Evolutionary conservation across 2,888 invertebrate genomes (phyloP), one percentile per base, ranked within the genome.

Genomic region (Dryococelus australis): DNA sequence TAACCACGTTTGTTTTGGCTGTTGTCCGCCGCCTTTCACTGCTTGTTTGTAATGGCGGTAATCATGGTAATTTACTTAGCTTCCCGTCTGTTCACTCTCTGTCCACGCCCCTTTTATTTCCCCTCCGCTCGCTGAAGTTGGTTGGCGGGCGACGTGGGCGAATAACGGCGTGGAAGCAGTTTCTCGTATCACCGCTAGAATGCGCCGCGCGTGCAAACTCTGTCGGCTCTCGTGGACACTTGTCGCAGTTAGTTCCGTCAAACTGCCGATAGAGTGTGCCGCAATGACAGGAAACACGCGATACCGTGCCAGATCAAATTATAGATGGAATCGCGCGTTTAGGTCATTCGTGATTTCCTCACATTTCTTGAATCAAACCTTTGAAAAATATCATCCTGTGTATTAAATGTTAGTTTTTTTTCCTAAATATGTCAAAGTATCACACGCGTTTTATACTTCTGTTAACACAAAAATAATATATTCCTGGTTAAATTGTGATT

Each of bases 11-110:
- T 43, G 47, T 79, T 87, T 79, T 47, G 78, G 35, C 83, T 84
- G 88, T 86, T 87, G 84, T 88, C 87, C 86, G 27, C 65, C 85
- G 79, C 88, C 65, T 87, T 86, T 86, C 81, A 80, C 86, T 85
- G 85, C 81, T 85, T 28, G 47, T 81, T 85, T 53, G 78, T 88
- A 88, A 88, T 87, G 88, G 86, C 28, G 27, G 88, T 88, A 88
- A 88, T 88, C 85, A 88, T 84, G 86, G 87, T 88, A 87, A 88
- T 87, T 86, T 87, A 87, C 88, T 87, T 88, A 85, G 79, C 87
- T n/a, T 65, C 65, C 65, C 65, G 65, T 65, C 65, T 65, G 65
- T 24, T 65, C n/a, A 0, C 24, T 8, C 65, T 65, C 24, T 3
- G 6, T 65, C 65, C 65, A 65, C 65, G 65, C 65, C 81, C 12